A percentile compares a stretch with the other conserved stretches of the same genome.
Conservation (phyloP, 2,888 invertebrate genomes). For the Cephus sareptanus region DNA sequence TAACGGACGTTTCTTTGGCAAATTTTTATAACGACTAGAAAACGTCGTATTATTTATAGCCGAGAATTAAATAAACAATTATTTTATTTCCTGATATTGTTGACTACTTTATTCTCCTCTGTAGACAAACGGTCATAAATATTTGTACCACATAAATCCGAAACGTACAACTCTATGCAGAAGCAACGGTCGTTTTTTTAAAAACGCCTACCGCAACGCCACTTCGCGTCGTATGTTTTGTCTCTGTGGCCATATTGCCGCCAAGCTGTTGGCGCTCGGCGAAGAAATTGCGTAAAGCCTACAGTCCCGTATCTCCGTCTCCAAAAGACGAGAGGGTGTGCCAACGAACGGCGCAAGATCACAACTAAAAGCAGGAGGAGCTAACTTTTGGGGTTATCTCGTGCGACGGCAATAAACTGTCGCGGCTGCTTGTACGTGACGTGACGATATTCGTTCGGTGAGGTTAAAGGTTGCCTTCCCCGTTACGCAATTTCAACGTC, state of each 20-base stretch:
- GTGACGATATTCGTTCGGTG: neutral
- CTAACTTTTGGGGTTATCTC: neutral
- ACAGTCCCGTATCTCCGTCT: neutral
- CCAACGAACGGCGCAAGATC: neutral
- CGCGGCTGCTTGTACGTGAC: neutral
- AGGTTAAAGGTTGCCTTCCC: neutral
- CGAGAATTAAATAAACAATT: conserved; percentile 25
- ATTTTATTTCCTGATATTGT: conserved; percentile 21
- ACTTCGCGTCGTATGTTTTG: neutral
- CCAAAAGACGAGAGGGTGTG: neutral
- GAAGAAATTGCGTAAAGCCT: neutral
- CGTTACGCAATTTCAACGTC: neutral
- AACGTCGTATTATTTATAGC: conserved; percentile 31
- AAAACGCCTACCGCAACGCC: neutral
- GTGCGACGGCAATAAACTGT: neutral
- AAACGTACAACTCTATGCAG: neutral
- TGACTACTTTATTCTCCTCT: neutral
- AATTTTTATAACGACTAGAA: conserved; percentile 1
- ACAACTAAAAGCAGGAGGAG: neutral
- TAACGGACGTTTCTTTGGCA: neutral
- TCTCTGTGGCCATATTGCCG: neutral
- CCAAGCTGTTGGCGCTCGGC: neutral
- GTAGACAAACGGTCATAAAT: neutral
- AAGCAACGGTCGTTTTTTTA: neutral
- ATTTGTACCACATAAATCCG: neutral